These are phyloP conservation scores for Pristionchus maxplancki DNA, from an alignment of 2,888 invertebrate species.

Conservation along the genomic window DNA sequence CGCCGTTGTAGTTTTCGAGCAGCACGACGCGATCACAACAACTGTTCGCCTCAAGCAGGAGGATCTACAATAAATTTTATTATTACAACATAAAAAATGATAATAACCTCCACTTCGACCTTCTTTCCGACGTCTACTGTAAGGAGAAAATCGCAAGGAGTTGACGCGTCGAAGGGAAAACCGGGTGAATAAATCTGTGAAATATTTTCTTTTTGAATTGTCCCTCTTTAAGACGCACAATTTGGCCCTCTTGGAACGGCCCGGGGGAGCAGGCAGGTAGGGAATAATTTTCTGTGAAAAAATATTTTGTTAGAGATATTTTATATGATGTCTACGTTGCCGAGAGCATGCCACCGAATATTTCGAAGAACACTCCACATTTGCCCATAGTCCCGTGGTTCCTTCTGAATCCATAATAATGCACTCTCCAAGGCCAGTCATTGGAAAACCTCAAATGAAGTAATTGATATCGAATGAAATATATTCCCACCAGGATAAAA, in stretches of 20 bases:
- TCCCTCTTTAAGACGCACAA: not conserved
- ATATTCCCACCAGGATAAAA: not conserved
- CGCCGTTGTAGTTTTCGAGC: not conserved
- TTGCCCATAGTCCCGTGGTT: not conserved
- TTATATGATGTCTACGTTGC: not conserved
- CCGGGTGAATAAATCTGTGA: not conserved
- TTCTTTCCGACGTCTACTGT: not conserved
- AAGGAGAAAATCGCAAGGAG: constrained; percentile 1
- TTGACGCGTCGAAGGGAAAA: not conserved
- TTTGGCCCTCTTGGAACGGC: not conserved
- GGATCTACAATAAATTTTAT: not conserved
- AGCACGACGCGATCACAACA: not conserved
- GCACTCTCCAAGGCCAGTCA: not conserved
- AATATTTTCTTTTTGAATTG: not conserved
- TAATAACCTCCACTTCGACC: not conserved
- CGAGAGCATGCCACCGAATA: not conserved
- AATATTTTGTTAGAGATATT: not conserved
- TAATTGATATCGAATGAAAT: not conserved
- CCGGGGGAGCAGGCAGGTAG: too few relatives aligned
- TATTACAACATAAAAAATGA: too few relatives aligned
- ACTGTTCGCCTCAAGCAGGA: not conserved
- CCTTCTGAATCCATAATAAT: not conserved
- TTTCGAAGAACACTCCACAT: not conserved
- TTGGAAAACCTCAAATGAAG: not conserved
- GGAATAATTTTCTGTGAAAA: too few relatives aligned